Evolutionary conservation across 1,140 invertebrate species (phyloP).

Genomic region (Antheraea pernyi): DNA sequence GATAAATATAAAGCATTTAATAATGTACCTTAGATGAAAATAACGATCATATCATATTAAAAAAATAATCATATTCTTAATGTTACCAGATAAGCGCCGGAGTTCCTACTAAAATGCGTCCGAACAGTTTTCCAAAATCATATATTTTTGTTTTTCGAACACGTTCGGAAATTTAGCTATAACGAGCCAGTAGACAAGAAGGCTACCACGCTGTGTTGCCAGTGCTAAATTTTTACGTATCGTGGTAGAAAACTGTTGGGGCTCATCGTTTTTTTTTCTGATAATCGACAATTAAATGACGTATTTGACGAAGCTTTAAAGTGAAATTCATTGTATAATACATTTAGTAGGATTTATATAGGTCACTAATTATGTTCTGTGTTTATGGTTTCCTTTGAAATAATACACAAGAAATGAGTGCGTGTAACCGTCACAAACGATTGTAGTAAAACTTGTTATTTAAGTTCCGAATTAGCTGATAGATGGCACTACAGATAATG

Average conservation of each 20-base stretch:
- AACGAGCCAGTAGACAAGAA: slow-evolving; percentile 38
- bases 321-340: background rate
- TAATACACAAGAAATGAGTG: too few relatives aligned
- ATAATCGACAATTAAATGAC: slow-evolving; percentile 4
- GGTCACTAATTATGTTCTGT: background rate
- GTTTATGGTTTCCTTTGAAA: background rate
- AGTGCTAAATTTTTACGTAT: slow-evolving; percentile 36
- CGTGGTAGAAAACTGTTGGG: slow-evolving; percentile 20
- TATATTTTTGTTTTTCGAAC: background rate
- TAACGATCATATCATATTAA: slow-evolving; percentile 1
- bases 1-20: slow-evolving; percentile 30
- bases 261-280: slow-evolving; percentile 11
- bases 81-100: slow-evolving; percentile 6
- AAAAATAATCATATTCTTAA: background rate
- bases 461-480: too few relatives aligned
- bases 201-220: slow-evolving; percentile 51
- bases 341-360: background rate
- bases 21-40: slow-evolving; percentile 23
- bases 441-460: too few relatives aligned
- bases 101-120: slow-evolving; percentile 4
- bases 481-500: too few relatives aligned
- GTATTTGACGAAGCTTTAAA: background rate
- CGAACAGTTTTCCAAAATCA: background rate
- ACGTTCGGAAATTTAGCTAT: slow-evolving; percentile 41
- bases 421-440: too few relatives aligned